Base-by-base conservation (phyloP, 1,140 invertebrate genomes). In the Calycopis cecrops region DNA sequence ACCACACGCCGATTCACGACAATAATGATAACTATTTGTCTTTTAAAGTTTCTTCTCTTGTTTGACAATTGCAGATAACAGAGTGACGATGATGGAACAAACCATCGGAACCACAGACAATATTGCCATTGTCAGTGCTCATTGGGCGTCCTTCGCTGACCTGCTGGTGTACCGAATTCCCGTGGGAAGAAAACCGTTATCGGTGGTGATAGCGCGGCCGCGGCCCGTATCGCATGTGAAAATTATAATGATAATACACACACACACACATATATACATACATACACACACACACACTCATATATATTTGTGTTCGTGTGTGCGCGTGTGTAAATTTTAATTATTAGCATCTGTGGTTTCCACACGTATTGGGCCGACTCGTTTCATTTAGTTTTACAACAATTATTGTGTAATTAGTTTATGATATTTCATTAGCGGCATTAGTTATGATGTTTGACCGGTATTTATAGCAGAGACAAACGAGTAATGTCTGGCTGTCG, bases 131-230 rank as follows among this genome's bases (percentile, higher is more conserved):
- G 38, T 44, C 40, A 12, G 40, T 35, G 35, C 34, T 55, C 21
- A 48, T 48, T 35, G 54, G 52, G 62, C 54, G 71, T 67, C 69
- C 69, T 74, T 71, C 65, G 60, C 37, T 59, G 55, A 64, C 65
- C 59, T 35, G 52, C 61, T 60, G 61, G 62, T 60, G 57, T 59
- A 52, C 55, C 55, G 55, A 59, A 61, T 63, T 79, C 72, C 76
- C 74, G 79, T 80, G 79, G 77, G 77, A 80, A 80, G 74, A 79
- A 74, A 79, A 71, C 55, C 54, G 58, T 72, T 83, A 83, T 83
- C 79, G 60, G 62, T 54, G 55, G 62, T 52, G 71, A 74, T 75
- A 78, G 57, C 59, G 56, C 55, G 61, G 55, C 67, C 70, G 51
- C 66, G 65, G 50, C 51, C 44, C 48, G 63, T 70, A 67, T 69